A percentile compares a stretch with the other conserved stretches of the same genome.
phyloP scores from a whole-genome alignment of 2,888 invertebrate genomes.

The Caenorhabditis afra region DNA sequence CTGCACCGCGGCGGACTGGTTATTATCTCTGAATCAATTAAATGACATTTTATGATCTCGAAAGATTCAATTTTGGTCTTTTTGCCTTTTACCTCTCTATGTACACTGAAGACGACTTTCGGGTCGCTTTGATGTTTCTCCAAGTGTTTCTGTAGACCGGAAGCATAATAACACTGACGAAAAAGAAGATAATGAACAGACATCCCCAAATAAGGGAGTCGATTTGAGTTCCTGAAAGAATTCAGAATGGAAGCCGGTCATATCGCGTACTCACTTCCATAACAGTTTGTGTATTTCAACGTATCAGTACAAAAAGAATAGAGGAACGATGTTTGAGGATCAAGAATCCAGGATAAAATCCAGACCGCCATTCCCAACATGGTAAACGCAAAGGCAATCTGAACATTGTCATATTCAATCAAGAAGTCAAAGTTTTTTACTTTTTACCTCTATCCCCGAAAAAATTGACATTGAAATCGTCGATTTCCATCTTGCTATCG shows the following conservation, averaged over 20 bases:
- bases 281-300: constrained; percentile 18
- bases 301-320: constrained; percentile 15
- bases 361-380: constrained; percentile 48
- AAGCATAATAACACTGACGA: constrained; percentile 37
- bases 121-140: constrained; percentile 54
- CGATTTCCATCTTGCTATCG: constrained; percentile 28
- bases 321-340: constrained; percentile 33
- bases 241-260: not conserved
- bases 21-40: constrained; percentile 44
- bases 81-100: constrained; percentile 28
- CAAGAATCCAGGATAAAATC: constrained; percentile 48
- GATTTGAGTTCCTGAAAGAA: constrained; percentile 27
- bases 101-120: constrained; percentile 54
- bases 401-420: not conserved
- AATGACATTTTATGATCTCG: constrained; percentile 23
- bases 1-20: constrained; percentile 25
- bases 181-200: constrained; percentile 40
- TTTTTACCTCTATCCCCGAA: constrained; percentile 27
- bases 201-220: constrained; percentile 46
- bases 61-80: not conserved
- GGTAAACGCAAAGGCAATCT: constrained; percentile 44
- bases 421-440: not conserved
- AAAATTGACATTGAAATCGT: constrained; percentile 38
- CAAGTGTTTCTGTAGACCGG: constrained; percentile 39
- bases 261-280: constrained; percentile 42